Evolutionary conservation across 1,140 invertebrate species (phyloP).

Genomic region (Apis cerana): DNA sequence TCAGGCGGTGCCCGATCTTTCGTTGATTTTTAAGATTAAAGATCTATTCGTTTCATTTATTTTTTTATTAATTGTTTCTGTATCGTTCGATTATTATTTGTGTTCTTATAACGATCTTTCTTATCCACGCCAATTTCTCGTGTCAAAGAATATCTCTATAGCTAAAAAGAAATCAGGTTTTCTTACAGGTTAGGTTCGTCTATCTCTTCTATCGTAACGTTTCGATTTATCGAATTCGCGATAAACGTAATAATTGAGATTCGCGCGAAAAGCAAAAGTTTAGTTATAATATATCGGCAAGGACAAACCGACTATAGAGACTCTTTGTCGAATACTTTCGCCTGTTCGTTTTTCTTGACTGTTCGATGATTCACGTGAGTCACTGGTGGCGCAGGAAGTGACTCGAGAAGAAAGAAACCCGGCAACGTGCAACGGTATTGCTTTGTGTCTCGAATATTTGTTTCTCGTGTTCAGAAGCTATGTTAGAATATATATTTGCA

Average conservation of each 20-base stretch:
- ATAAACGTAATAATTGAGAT: constrained; percentile 4
- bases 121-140: constrained; percentile 3
- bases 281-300: not conserved
- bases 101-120: not conserved
- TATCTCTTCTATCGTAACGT: constrained; percentile 3
- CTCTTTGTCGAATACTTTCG: constrained; percentile 25
- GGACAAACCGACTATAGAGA: not conserved
- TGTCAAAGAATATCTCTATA: constrained; percentile 25
- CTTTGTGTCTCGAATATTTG: constrained; percentile 24
- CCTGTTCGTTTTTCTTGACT: constrained; percentile 28
- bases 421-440: constrained; percentile 33
- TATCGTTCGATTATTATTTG: not conserved
- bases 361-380: constrained; percentile 61
- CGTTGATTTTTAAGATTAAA: not conserved
- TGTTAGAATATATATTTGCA: not conserved
- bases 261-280: constrained; percentile 1
- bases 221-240: constrained; percentile 9
- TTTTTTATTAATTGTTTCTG: not conserved
- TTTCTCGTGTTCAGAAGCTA: constrained; percentile 10
- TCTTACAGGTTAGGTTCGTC: constrained; percentile 31
- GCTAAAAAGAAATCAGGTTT: not conserved
- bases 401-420: constrained; percentile 62
- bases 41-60: not conserved
- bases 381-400: constrained; percentile 60
- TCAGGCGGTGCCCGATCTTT: constrained; percentile 25